phyloP scores from a whole-genome alignment of 2,888 invertebrate genomes.

The Parnassius glacialis region DNA sequence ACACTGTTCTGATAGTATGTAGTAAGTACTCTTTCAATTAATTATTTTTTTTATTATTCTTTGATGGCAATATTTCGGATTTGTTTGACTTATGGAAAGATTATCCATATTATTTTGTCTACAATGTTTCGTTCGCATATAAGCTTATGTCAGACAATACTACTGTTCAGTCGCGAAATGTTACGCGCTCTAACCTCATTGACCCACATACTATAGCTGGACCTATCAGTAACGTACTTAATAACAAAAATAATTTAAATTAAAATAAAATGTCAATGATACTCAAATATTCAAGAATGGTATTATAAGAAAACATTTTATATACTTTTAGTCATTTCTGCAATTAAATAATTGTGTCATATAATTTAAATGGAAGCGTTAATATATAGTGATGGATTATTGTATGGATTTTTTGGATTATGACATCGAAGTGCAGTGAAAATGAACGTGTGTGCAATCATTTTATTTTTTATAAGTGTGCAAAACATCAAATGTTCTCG shows the following conservation, averaged over 20 bases:
- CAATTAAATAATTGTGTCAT: no score
- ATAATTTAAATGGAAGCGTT: conserved; percentile 1
- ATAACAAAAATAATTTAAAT: not conserved
- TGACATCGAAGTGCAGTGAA: conserved; percentile 51
- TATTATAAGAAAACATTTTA: no score
- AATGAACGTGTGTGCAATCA: conserved; percentile 60
- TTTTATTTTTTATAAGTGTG: conserved; percentile 53
- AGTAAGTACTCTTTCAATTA: no score
- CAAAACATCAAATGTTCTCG: conserved; percentile 53
- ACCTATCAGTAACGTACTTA: conserved; percentile 27
- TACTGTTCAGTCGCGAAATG: conserved; percentile 67
- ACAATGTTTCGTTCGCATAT: conserved; percentile 67
- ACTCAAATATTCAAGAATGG: no score
- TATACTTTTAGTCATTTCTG: no score
- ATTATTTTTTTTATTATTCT: no score
- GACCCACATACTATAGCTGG: conserved; percentile 49
- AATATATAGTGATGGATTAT: conserved; percentile 6
- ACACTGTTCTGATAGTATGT: no score
- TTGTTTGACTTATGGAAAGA: conserved; percentile 18
- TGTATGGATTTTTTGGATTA: conserved; percentile 34
- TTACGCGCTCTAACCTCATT: conserved; percentile 60
- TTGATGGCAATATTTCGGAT: no score
- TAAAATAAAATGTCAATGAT: not conserved
- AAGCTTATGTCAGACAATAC: conserved; percentile 71
- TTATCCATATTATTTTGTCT: conserved; percentile 53